A percentile compares a stretch with the other conserved stretches of the same genome.
phyloP scores from a whole-genome alignment of 2,888 invertebrate species.

The Hoplodrina blanda region DNA sequence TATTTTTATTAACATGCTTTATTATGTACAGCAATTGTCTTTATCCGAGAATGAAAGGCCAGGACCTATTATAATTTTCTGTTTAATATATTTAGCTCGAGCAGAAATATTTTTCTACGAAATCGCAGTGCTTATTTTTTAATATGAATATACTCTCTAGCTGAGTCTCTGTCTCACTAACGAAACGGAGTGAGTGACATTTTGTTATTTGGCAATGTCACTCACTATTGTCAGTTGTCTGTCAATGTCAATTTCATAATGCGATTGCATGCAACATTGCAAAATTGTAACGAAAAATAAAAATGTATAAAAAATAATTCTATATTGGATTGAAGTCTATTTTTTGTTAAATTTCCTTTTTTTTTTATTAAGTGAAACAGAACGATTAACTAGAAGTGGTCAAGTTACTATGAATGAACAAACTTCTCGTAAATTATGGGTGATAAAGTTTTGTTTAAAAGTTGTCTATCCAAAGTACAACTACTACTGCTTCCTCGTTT shows the following conservation, averaged over 20 bases:
- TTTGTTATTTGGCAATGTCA: background rate
- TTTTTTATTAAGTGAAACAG: slow-evolving; percentile 33
- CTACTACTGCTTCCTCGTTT: slow-evolving; percentile 82
- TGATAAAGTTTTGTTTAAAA: slow-evolving; percentile 86
- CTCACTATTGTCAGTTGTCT: background rate
- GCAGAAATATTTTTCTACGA: too few species aligned
- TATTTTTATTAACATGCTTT: too few species aligned
- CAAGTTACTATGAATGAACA: slow-evolving; percentile 82
- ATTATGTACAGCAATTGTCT: too few species aligned
- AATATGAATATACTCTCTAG: too few species aligned
- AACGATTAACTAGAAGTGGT: slow-evolving; percentile 9
- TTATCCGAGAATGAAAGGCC: too few species aligned
- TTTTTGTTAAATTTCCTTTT: slow-evolving; percentile 18
- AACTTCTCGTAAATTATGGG: slow-evolving; percentile 80
- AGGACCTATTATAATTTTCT: too few species aligned
- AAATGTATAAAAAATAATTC: slow-evolving; percentile 39
- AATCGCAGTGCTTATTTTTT: too few species aligned
- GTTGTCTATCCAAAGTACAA: slow-evolving; percentile 88
- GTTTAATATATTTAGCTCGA: too few species aligned
- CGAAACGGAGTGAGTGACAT: too few species aligned
- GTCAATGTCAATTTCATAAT: slow-evolving; percentile 16
- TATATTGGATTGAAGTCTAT: background rate
- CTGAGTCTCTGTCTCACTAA: too few species aligned
- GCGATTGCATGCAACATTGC: background rate
- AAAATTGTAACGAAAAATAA: background rate